phyloP scores from a whole-genome alignment of 2,888 invertebrate genomes.

The Dione vanillae region DNA sequence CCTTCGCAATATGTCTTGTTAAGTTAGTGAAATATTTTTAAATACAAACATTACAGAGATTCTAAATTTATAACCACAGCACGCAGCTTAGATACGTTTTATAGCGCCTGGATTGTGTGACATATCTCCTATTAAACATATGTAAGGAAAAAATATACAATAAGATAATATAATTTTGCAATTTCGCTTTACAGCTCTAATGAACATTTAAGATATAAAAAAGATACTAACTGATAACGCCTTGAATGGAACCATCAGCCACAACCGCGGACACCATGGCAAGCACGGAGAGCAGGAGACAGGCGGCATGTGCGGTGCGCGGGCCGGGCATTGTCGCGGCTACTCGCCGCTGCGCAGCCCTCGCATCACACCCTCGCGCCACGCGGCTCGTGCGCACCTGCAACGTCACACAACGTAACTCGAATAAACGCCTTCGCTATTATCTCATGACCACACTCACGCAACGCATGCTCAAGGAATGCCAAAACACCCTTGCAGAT shows the following conservation, averaged over 20 bases:
- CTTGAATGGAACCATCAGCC: slow-evolving; percentile 56
- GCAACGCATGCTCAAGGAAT: slow-evolving; percentile 35
- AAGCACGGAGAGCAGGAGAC: slow-evolving; percentile 58
- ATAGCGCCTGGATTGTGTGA: background rate
- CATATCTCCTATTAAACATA: background rate
- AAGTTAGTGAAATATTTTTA: too few relatives aligned
- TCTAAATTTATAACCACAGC: too few relatives aligned
- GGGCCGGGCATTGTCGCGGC: slow-evolving; percentile 79
- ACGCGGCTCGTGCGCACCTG: slow-evolving; percentile 73
- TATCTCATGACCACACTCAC: slow-evolving; percentile 44
- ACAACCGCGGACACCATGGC: slow-evolving; percentile 57
- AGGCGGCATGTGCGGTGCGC: slow-evolving; percentile 64
- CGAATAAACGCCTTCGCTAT: slow-evolving; percentile 33
- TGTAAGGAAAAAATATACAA: background rate
- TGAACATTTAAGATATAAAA: background rate
- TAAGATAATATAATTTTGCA: background rate
- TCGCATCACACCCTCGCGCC: slow-evolving; percentile 79
- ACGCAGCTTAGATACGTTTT: too few relatives aligned
- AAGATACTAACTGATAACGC: slow-evolving; percentile 66
- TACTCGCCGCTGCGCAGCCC: slow-evolving; percentile 75
- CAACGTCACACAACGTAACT: slow-evolving; percentile 41
- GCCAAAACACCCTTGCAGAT: slow-evolving; percentile 36
- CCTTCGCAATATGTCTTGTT: too few relatives aligned
- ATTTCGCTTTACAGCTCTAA: background rate
- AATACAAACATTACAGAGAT: too few relatives aligned